Evolutionary conservation across 2,113 vertebrate genomes (phyloP), one percentile per base, ranked within the genome.

Genomic region (Carettochelys insculpta): DNA sequence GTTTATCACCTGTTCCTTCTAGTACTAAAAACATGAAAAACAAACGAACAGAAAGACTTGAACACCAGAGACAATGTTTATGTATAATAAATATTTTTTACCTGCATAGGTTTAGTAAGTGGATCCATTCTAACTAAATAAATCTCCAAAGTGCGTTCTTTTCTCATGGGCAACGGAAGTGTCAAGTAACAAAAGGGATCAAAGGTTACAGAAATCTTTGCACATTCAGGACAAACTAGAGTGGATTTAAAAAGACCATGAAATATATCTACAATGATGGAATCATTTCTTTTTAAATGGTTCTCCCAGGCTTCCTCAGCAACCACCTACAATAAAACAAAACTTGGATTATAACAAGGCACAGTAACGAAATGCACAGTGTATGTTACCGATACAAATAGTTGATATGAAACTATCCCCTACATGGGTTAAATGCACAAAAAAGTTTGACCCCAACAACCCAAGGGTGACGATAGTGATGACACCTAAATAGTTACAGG

Each of bases 281-380:
- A 99, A 98, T 99, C 98, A 80, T 99, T 99, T 97, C 99, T 98
- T 97, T 99, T 99, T 92, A 99, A 97, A 97, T 99, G 99, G 95
- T 98, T 99, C 97, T 99, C 98, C 99, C 99, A 99, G 56, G 99
- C 99, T 97, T 99, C 99, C 97, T 99, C 99, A n/a, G 99, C 99
- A 95, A 99, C 99, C 53, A 99, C 98, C 99, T 99, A 96, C 3
- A 97, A 97, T 51, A 97, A 96, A 95, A 88, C 6, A 96, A 1
- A 25, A 80, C 6, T 16, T 71, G 3, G 7, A 58, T 96, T 95
- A 95, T 20, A 19, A 83, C 22, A 65, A 86, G 27, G 38, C 80
- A 50, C 3, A 87, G 34, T 13, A 87, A 14, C 5, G n/a, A 92
- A 89, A 89, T 22, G 4, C 85, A 80, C 0, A 82, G 14, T 34